Conservation (phyloP, 1,140 invertebrate species). For the Neodiprion lecontei region DNA sequence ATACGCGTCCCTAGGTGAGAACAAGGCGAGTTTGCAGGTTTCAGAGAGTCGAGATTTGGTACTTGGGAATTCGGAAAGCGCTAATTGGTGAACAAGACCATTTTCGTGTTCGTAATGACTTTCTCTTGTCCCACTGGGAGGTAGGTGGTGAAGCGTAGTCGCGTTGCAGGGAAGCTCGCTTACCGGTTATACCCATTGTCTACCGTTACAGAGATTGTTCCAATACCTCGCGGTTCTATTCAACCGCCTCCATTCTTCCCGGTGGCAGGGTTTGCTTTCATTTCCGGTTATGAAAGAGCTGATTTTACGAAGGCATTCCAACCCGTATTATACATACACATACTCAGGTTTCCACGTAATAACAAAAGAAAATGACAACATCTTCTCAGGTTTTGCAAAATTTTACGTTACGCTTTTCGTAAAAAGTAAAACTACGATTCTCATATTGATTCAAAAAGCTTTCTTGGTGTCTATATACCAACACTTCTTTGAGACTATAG, state of each 20-base stretch:
- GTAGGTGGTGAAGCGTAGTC: not conserved
- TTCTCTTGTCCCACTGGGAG: not conserved
- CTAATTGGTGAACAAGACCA: not conserved
- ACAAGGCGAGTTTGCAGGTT: too few relatives aligned
- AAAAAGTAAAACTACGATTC: too few relatives aligned
- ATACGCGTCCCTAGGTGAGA: too few relatives aligned
- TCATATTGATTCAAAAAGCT: too few relatives aligned
- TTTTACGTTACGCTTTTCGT: too few relatives aligned
- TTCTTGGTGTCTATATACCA: too few relatives aligned
- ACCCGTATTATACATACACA: too few relatives aligned
- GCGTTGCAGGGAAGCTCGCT: not conserved
- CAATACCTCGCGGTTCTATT: not conserved
- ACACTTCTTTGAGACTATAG: too few relatives aligned
- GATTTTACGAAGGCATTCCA: not conserved
- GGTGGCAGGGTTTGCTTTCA: not conserved
- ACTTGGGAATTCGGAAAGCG: not conserved
- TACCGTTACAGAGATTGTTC: not conserved
- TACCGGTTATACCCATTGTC: not conserved
- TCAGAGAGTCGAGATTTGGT: not conserved
- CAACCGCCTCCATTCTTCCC: not conserved
- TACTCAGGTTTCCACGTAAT: too few relatives aligned
- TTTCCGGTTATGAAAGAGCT: conserved; percentile 5
- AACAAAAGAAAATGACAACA: too few relatives aligned
- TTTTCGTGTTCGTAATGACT: conserved; percentile 2
- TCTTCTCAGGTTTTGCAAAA: too few relatives aligned